Conservation (phyloP, 2,113 vertebrate species). For the Daboia siamensis region DNA sequence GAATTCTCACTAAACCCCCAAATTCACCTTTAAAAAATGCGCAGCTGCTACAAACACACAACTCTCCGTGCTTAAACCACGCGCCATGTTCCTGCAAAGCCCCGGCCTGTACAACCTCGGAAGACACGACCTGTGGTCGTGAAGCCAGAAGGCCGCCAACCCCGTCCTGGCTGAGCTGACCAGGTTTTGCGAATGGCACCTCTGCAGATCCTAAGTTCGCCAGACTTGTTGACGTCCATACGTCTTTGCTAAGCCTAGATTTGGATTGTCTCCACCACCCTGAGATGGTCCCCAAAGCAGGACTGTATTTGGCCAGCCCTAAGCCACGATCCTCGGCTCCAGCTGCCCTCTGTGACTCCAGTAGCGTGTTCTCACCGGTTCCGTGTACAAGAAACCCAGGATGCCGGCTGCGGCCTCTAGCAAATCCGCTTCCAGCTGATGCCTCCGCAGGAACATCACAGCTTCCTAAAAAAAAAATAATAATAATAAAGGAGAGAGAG, state of each 20-base stretch:
- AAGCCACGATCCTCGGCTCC: fast-evolving
- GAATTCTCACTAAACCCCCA: not conserved
- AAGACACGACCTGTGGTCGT: not conserved
- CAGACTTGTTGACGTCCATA: too few relatives aligned
- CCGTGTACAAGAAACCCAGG: slow-evolving; percentile 76
- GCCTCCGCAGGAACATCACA: slow-evolving; percentile 73
- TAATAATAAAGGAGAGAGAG: not conserved
- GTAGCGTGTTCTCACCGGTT: slow-evolving; percentile 70
- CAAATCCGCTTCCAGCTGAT: slow-evolving; percentile 79
- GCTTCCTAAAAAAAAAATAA: slow-evolving; percentile 71
- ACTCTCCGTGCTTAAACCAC: not conserved
- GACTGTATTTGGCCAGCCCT: not conserved
- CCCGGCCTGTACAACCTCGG: fast-evolving
- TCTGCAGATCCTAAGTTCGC: fast-evolving
- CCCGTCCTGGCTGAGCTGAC: not conserved
- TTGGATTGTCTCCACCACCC: not conserved
- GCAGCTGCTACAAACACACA: not conserved
- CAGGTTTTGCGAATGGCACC: not conserved
- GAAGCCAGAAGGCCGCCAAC: not conserved
- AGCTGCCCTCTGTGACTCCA: too few relatives aligned
- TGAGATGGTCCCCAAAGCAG: not conserved
- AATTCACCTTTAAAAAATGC: not conserved
- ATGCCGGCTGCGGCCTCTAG: slow-evolving; percentile 73
- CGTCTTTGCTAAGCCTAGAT: not conserved
- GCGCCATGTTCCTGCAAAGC: not conserved